A percentile compares a stretch with the other conserved stretches of the same genome.
These are phyloP conservation scores for Casuarius casuarius DNA, from an alignment of 2,113 vertebrate species.

Conservation along the genomic window DNA sequence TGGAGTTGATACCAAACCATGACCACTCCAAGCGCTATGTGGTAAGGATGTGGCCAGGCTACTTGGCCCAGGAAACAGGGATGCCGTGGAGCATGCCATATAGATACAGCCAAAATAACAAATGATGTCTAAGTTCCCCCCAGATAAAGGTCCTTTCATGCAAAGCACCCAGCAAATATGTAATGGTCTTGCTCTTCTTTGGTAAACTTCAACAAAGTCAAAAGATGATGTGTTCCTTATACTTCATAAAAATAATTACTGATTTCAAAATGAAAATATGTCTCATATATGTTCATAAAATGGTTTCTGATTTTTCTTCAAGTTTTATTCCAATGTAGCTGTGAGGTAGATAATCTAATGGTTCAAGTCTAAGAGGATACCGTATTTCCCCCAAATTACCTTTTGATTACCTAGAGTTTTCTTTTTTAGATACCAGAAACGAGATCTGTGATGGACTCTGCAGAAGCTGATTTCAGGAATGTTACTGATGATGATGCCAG, in stretches of 20 bases:
- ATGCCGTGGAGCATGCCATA: background rate
- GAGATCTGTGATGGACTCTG: constrained; percentile 41
- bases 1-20: background rate
- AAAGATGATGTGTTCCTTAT: background rate
- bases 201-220: background rate
- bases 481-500: background rate
- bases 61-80: background rate
- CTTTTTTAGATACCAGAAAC: background rate
- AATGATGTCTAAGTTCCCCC: background rate
- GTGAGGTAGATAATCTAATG: background rate
- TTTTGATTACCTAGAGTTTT: background rate
- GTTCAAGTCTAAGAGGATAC: background rate
- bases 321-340: background rate
- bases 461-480: background rate
- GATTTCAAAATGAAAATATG: background rate
- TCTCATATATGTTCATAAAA: background rate
- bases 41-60: background rate
- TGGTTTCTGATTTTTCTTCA: background rate
- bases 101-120: background rate
- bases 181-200: background rate
- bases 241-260: background rate
- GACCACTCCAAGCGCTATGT: background rate
- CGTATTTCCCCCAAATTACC: background rate
- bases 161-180: background rate
- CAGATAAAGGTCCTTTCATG: background rate